Base-by-base conservation (phyloP, 2,113 vertebrate species). In the Mellivora capensis region DNA sequence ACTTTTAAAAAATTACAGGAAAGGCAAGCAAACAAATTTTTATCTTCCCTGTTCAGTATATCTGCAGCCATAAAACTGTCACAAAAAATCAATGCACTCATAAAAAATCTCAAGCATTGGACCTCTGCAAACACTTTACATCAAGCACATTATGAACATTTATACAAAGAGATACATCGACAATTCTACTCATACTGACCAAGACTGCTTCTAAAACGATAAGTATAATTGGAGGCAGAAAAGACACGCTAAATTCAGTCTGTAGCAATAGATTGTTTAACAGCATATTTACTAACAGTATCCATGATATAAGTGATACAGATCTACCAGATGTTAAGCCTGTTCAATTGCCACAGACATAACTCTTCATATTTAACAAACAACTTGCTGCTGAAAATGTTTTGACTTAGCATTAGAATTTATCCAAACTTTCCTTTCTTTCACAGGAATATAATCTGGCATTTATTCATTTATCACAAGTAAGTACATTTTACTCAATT, bases 221-320 rank as follows among this genome's bases (percentile, higher is more conserved):
- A 94, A 98, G 97, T 97, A 80, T 95, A 98, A 98, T 97, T 95
- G 96, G 94, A 97, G 93, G 96, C 97, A 98, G 96, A 98, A 97
- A 98, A 98, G 90, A 98, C 97, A 97, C 92, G 84, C 90, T 98
- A 98, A 87, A 98, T 97, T 98, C 91, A 94, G 13, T 52, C 54
- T 84, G 95, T 97, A 97, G 87, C 95, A 98, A 98, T 92, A 98
- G 93, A 98, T 97, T 98, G 97, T 97, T 98, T 98, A 98, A 96
- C 91, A 96, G 64, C 95, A 98, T 47, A 87, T 97, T 98, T 97
- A 93, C 83, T 97, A 95, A 98, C 92, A 97, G 85, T 95, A 98
- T 96, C 81, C 94, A 93, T 90, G 86, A 97, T 91, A 77, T 95
- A 98, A 98, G 82, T 96, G 95, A 96, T 98, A 82, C 31, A 92